Percentiles rank a stretch among this genome's conserved stretches.
Evolutionary conservation across 1,140 invertebrate genomes (phyloP).

Genomic region (Anastrepha ludens): DNA sequence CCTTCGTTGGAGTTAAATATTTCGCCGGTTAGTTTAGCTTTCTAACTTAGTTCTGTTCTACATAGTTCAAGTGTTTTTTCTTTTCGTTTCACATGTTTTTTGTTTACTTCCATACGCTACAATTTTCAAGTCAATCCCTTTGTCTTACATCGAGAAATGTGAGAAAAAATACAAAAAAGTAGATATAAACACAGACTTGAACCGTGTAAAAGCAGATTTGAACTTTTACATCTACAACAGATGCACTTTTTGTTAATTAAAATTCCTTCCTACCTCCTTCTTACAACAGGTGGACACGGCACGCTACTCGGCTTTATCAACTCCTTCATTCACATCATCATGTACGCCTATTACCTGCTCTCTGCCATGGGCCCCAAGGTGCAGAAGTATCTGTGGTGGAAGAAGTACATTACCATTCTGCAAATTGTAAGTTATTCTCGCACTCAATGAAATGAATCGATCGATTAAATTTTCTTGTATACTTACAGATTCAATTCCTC

Average conservation of each 20-base stretch:
- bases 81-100: no score
- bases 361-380: constrained; percentile 87
- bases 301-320: constrained; percentile 90
- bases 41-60: not conserved
- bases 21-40: constrained; percentile 75
- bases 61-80: no score
- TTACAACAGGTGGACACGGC: constrained; percentile 82
- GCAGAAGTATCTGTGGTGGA: constrained; percentile 94
- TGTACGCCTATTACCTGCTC: constrained; percentile 91
- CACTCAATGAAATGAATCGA: not conserved
- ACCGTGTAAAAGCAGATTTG: no score
- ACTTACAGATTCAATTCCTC: constrained; percentile 84
- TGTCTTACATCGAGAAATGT: no score
- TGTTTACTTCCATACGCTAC: no score
- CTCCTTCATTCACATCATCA: constrained; percentile 84
- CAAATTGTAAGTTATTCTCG: constrained; percentile 81
- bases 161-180: no score
- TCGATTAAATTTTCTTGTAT: not conserved
- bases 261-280: constrained; percentile 53
- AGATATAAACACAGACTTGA: no score
- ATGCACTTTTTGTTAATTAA: not conserved
- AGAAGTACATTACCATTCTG: constrained; percentile 89
- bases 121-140: no score
- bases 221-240: not conserved
- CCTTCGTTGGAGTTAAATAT: constrained; percentile 91